Conservation (phyloP, 2,797 vertebrate species). For the Sylvia borin region DNA sequence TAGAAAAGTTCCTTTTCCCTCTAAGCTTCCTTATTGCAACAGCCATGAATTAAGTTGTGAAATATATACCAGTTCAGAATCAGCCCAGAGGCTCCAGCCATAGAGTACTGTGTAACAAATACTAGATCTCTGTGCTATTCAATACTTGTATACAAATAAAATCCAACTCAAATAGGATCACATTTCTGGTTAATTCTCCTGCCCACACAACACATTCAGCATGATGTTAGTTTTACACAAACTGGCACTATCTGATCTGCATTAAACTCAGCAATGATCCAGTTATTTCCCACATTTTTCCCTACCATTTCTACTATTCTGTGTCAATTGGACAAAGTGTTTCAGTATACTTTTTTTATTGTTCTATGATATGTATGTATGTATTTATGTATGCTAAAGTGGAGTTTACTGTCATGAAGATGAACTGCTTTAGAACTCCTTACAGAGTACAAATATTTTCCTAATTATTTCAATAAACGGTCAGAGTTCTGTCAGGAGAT, state of each 20-base stretch:
- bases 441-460: not conserved
- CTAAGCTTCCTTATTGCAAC: not conserved
- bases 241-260: not conserved
- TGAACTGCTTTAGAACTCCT: not conserved
- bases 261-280: not conserved
- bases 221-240: not conserved
- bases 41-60: not conserved
- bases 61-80: not conserved
- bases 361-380: too few relatives aligned
- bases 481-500: not conserved
- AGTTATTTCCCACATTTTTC: not conserved
- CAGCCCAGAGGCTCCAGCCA: not conserved
- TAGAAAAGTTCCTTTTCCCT: not conserved
- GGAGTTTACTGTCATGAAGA: not conserved
- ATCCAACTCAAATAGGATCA: not conserved
- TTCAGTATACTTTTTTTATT: not conserved
- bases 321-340: not conserved
- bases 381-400: not conserved
- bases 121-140: rapidly evolving
- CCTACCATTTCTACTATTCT: not conserved
- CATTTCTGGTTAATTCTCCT: not conserved
- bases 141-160: not conserved
- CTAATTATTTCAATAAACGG: not conserved
- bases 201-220: not conserved
- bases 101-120: not conserved